Evolutionary conservation across 1,140 invertebrate genomes (phyloP).

Genomic region (Oscheius sp.): DNA sequence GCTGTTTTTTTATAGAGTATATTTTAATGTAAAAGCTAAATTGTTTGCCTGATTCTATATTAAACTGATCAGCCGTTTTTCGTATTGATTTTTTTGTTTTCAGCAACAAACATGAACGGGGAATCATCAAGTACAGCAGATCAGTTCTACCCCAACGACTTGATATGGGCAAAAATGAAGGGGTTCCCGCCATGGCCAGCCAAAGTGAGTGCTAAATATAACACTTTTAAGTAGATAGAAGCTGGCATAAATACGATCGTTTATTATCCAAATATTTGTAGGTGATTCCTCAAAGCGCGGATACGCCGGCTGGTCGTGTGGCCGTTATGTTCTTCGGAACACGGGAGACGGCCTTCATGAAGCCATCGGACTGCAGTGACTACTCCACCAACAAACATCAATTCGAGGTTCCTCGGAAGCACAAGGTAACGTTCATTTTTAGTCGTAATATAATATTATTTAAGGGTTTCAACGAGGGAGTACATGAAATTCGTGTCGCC

Average conservation of each 20-base stretch:
- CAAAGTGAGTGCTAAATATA: slow-evolving; percentile 19
- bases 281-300: slow-evolving; percentile 16
- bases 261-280: background rate
- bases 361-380: slow-evolving; percentile 28
- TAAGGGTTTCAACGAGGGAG: slow-evolving; percentile 39
- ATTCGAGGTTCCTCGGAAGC: slow-evolving; percentile 31
- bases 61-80: no score
- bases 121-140: no score
- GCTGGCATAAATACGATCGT: background rate
- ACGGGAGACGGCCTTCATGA: slow-evolving; percentile 42
- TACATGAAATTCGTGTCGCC: slow-evolving; percentile 34
- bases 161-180: slow-evolving; percentile 44
- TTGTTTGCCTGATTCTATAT: no score
- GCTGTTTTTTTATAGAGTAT: no score
- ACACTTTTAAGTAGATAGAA: no score
- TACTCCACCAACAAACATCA: slow-evolving; percentile 7
- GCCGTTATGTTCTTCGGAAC: slow-evolving; percentile 42
- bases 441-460: background rate
- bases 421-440: slow-evolving; percentile 16
- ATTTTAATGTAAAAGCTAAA: no score
- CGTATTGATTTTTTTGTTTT: no score
- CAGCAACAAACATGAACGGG: no score
- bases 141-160: slow-evolving; percentile 21
- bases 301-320: slow-evolving; percentile 22
- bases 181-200: slow-evolving; percentile 43